A percentile compares a stretch with the other conserved stretches of the same genome.
Conservation (phyloP, 2,888 invertebrate species). For the Stenoptilia bipunctidactyla region DNA sequence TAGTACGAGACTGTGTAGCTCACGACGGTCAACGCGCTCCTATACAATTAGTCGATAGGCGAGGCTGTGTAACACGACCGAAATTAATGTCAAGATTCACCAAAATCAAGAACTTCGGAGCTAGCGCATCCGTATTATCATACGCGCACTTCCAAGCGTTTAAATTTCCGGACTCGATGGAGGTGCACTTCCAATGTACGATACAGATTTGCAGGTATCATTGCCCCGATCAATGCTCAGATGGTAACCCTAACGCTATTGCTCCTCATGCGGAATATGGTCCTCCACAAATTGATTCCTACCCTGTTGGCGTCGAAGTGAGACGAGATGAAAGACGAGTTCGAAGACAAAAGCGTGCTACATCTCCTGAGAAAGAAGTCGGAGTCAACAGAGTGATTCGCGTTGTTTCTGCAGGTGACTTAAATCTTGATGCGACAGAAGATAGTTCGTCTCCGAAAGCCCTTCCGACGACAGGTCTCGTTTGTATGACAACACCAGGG, state of each 20-base stretch:
- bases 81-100: constrained; percentile 95
- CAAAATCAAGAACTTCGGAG: constrained; percentile 95
- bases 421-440: constrained; percentile 84
- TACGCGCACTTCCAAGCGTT: constrained; percentile 96
- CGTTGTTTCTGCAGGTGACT: constrained; percentile 91
- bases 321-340: constrained; percentile 81
- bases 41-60: constrained; percentile 92
- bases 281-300: constrained; percentile 73
- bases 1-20: constrained; percentile 93
- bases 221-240: constrained; percentile 93
- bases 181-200: constrained; percentile 95
- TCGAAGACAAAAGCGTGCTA: constrained; percentile 74
- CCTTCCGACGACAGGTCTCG: constrained; percentile 79
- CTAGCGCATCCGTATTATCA: constrained; percentile 90
- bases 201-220: constrained; percentile 94
- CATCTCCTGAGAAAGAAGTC: constrained; percentile 82
- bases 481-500: constrained; percentile 96
- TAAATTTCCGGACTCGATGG: constrained; percentile 97
- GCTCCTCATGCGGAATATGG: constrained; percentile 78
- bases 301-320: constrained; percentile 73
- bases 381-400: constrained; percentile 90
- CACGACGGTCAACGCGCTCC: constrained; percentile 95
- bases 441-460: constrained; percentile 71
- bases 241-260: constrained; percentile 59
- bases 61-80: constrained; percentile 91